Conservation (phyloP, 1,140 invertebrate genomes). For the Drusus annulatus region DNA sequence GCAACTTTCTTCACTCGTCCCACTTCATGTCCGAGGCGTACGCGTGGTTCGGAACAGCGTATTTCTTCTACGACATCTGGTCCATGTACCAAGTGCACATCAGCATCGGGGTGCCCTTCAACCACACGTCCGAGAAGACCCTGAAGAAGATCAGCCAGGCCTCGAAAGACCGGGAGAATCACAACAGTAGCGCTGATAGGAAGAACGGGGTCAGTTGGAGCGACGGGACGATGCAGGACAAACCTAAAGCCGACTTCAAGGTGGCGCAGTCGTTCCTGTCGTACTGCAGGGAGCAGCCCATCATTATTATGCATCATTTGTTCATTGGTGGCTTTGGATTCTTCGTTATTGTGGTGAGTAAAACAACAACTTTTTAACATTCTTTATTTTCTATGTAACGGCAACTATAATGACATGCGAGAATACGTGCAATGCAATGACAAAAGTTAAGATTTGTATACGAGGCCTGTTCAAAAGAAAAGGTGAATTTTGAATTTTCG, state of each 20-base stretch:
- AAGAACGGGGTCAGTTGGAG: slow-evolving; percentile 62
- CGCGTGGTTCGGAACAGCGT: slow-evolving; percentile 83
- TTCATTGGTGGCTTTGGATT: slow-evolving; percentile 82
- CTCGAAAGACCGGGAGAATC: neutral
- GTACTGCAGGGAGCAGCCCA: slow-evolving; percentile 74
- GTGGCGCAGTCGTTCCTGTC: slow-evolving; percentile 66
- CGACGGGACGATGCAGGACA: slow-evolving; percentile 37
- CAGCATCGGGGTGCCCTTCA: slow-evolving; percentile 61
- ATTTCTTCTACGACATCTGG: slow-evolving; percentile 84
- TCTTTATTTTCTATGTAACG: no score
- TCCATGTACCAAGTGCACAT: slow-evolving; percentile 78
- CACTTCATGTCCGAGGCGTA: slow-evolving; percentile 82
- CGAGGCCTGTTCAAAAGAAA: no score
- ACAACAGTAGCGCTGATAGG: neutral
- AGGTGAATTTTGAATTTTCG: no score
- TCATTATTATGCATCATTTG: slow-evolving; percentile 82
- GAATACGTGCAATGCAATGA: no score
- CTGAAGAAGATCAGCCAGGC: slow-evolving; percentile 39
- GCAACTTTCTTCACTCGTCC: slow-evolving; percentile 75
- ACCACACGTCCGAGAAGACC: slow-evolving; percentile 44
- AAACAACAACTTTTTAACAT: no score
- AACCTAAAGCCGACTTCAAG: slow-evolving; percentile 25
- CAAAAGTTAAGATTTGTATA: no score
- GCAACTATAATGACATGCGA: no score
- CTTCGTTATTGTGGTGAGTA: slow-evolving; percentile 78